Base-by-base conservation (phyloP, 2,888 invertebrate genomes). In the Lasioglossum oenotherae region DNA sequence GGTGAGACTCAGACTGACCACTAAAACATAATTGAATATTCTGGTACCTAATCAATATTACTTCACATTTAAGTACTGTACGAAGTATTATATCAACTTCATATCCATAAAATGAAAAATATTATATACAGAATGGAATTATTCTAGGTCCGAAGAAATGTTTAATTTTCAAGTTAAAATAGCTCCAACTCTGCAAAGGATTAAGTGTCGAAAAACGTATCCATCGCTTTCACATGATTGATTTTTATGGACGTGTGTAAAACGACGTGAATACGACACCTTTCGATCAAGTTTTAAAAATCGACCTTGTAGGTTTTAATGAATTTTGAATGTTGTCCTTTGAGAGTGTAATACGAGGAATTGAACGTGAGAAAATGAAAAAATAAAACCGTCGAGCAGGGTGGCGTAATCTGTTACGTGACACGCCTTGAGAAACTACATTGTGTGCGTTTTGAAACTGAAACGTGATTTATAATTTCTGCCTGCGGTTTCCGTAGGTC, bases 401-500 rank as follows among this genome's bases (percentile, higher is more conserved):
- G 57, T 57, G 57, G n/a, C 12, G n/a, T 57, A 57, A 57, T 57
- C n/a, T 57, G 57, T 57, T 57, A 57, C 57, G 57, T n/a, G 57
- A 57, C 57, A 12, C 10, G n/a, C n/a, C 57, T 57, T 57, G n/a
- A n/a, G 57, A 57, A 57, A 57, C 57, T n/a, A 57, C 57, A 3
- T 57, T n/a, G n/a, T 57, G n/a, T 12, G 57, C n/a, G 57, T 57
- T 57, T 57, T 12, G 57, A n/a, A 57, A 57, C 12, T 57, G 12
- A 57, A 57, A 57, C 57, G n/a, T n/a, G 57, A 57, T 57, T 57
- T 57, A 57, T 57, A 57, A 57, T 57, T 57, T 57, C n/a, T n/a
- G n/a, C n/a, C n/a, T n/a, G n/a, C 57, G n/a, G 57, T 57, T n/a
- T 57, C 57, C 57, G 57, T 57, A 4, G 57, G 57, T 57, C n/a